Evolutionary conservation across 2,888 invertebrate species (phyloP), one percentile per base, ranked within the genome.

Genomic region (Cephus rjabovi): DNA sequence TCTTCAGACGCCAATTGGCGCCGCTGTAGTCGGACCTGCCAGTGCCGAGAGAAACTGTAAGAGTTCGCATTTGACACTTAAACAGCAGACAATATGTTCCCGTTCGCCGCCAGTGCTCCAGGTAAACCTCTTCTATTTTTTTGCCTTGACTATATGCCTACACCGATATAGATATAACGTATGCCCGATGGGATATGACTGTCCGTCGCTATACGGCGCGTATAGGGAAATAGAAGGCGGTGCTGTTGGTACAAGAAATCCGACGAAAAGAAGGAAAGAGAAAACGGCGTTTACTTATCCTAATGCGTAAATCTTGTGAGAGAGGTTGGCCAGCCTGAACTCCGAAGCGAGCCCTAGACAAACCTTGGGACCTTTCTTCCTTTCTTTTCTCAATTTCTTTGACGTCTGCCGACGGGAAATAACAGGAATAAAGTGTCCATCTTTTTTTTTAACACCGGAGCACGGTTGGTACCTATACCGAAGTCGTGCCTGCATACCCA

Each of bases 1-100:
- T 76, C 87, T 88, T 79, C 88, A 86, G 82, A 78, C 86, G 73
- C 86, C 87, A 82, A 84, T 81, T 77, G 90, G 90, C 74, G 88
- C 90, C 81, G 91, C 91, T 84, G 90, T 91, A 84, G 89, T 91
- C 84, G 91, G 91, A 40, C 91, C 91, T 73, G 90, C 90, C 75
- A 91, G 90, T 83, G 91, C 91, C 81, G 91, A 91, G 84, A 89
- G 87, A 84, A 89, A 89, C 86, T 91, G 91, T 86, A 91, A 91
- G 83, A 91, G 88, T 84, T 82, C 87, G 79, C 89, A 91, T 85
- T 89, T 91, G 82, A 91, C 90, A 78, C 83, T 85, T 80, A 91
- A 91, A 84, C 91, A 91, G 85, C 91, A 91, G 86, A 86, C 87
- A 79, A 91, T 91, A 84, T 91, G 91, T 85, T 86, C 89, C 79